Base-by-base conservation (phyloP, 2,888 invertebrate species). In the Julus scanicus region DNA sequence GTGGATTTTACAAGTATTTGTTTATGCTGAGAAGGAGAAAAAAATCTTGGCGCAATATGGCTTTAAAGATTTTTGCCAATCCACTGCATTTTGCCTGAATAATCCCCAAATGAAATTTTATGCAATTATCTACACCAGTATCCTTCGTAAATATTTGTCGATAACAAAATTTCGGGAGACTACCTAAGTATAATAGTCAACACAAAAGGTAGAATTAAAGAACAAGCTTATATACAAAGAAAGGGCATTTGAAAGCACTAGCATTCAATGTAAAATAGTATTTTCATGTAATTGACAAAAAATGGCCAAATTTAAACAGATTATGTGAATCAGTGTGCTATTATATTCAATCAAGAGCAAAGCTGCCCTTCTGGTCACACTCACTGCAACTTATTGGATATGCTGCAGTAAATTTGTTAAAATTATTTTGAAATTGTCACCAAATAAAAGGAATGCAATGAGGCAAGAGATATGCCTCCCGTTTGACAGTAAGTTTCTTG, bases 401-500 rank as follows among this genome's bases (percentile, higher is more conserved):
- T 39, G 37, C 37, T 80, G 37, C 37, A 80, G 37, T 37, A 11
- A 80, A 9, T 29, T 1, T 71, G n/a, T 4, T 11, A 3, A 9
- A 11, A 71, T 44, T 5, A 37, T 80, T 80, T 37, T 1, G 37
- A 37, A 39, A 80, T 15, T 37, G 13, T 39, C 29, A 39, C 37
- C 37, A 37, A 37, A 80, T 39, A 37, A 80, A 80, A 80, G 80
- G 80, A 80, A 80, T 80, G 80, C 80, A 15, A 44, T 3, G 13
- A 80, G 37, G 37, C 80, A 80, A 1, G 37, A 80, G 37, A 29
- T 29, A 71, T 71, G 80, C 80, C 37, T 11, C 15, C 37, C 13
- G 37, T 37, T 80, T 80, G 80, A 80, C 80, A 80, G 80, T 80
- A 80, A 80, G 80, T 80, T 80, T 80, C 80, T 37, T 80, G 80